Evolutionary conservation across 1,140 invertebrate genomes (phyloP), one percentile per base, ranked within the genome.

Genomic region (Ceratina calcarata): DNA sequence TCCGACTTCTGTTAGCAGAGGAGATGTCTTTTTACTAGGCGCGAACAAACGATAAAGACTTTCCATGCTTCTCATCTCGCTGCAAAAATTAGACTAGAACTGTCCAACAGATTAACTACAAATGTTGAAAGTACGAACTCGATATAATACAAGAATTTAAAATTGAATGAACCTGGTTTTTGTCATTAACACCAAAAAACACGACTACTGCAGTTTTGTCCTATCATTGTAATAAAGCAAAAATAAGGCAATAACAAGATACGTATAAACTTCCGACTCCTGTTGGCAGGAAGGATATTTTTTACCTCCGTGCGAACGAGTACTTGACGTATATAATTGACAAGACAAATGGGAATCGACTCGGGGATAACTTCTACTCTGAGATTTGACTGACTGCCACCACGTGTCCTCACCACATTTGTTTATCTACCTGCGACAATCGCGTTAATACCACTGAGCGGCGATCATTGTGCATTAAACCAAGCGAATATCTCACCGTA

Each of bases 401-500:
- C 51, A 15, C 15, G 15, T 8, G 65, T 20, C 66, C 71, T 80
- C 8, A 51, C 68, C 68, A 67, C 61, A 27, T 32, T 53, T 71
- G 57, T 84, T 72, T 55, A 71, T 51, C 49, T 84, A 67, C 60
- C 22, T 45, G 60, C 10, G n/a, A 79, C 62, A 58, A 83, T 83
- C 49, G 15, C 78, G 24, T 80, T 67, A 83, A 83, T 62, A 51
- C 24, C 55, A 20, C 67, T 3, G 64, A 55, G 37, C 37, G 77
- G 45, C 64, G 71, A 64, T 1, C 72, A 69, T 85, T 27, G 45
- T 22, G 67, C 67, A 24, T 80, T 80, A 81, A 84, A 65, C 60
- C 51, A 51, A 45, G 51, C 67, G 27, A 72, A 71, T 51, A 72
- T 74, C 71, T 20, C 10, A 55, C 64, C 27, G 24, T 45, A 58